Conservation (phyloP, 2,797 vertebrate genomes). For the Phrynocephalus forsythii region DNA sequence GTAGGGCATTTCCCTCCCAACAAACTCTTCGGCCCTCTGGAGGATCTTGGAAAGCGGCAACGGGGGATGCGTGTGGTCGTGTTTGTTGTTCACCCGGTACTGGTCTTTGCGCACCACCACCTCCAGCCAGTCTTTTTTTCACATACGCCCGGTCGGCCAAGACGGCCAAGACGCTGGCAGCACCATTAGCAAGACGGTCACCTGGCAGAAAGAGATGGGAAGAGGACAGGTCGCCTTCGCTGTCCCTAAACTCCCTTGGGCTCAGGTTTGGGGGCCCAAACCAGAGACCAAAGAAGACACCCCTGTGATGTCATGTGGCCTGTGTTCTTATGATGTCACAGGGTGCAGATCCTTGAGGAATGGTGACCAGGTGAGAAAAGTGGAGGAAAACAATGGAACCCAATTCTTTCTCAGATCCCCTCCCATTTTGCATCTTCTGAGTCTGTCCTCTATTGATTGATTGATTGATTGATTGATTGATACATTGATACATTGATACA, state of each 20-base stretch:
- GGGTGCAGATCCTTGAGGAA: too few relatives aligned
- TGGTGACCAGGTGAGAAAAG: too few relatives aligned
- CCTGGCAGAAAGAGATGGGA: conserved; percentile 61
- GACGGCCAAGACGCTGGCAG: conserved; percentile 84
- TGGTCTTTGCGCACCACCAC: conserved; percentile 70
- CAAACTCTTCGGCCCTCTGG: conserved; percentile 63
- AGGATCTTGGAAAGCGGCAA: conserved; percentile 60
- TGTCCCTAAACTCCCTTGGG: background rate
- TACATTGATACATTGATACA: too few relatives aligned
- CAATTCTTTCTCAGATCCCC: too few relatives aligned
- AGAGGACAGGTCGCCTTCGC: rapidly evolving
- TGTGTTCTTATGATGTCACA: background rate
- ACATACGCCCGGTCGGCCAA: conserved; percentile 82
- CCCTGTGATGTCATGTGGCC: background rate
- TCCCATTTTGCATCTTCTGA: too few relatives aligned
- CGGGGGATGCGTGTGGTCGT: conserved; percentile 73
- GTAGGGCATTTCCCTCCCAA: conserved; percentile 75
- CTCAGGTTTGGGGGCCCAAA: too few relatives aligned
- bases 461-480: too few relatives aligned
- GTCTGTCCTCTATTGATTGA: too few relatives aligned
- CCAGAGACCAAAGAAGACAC: background rate
- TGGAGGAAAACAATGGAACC: too few relatives aligned
- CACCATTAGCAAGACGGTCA: conserved; percentile 75
- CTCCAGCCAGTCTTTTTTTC: conserved; percentile 79
- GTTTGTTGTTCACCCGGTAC: conserved; percentile 81